Evolutionary conservation across 2,797 vertebrate genomes (phyloP), one percentile per base, ranked within the genome.

Genomic region (Dipus sagitta): DNA sequence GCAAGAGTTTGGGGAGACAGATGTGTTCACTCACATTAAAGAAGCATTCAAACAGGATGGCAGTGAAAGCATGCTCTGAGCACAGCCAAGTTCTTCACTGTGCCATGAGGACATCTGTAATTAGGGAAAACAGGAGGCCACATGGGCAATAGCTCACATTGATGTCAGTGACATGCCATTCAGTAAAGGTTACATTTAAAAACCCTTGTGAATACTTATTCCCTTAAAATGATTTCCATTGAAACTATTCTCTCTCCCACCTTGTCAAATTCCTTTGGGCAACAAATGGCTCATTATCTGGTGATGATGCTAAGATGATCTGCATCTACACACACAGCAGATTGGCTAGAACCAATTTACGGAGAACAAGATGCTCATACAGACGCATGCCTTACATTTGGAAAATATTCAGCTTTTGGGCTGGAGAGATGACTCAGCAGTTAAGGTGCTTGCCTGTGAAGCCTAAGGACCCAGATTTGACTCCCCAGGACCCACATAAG

Each of bases 101-200:
- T 72, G 74, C 14, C 67, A 10, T 3, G 30, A 78, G 91, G 86
- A n/a, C 82, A 67, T 94, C 94, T 88, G 90, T 95, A 88, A 88
- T 95, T 95, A 93, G 92, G 88, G 65, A 71, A 93, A 94, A 78
- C 52, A 92, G 88, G 52, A 96, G 72, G 85, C 86, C 90, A 93
- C 77, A 2, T 91, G 88, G 92, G 94, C 77, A 71, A 23, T 60
- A 81, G 92, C 83, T 94, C 92, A 81, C 26, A 26, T 75, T 90
- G 90, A n/a, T 95, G 81, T 80, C n/a, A 18, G 60, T 93, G 86
- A 82, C 86, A 81, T 89, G 92, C 71, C 83, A 86, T 89, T 94
- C 86, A 92, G 88, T 54, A 95, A 97, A 95, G 95, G 85, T 90
- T 94, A 71, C 79, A 17, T 75, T 96, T 92, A 76, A 90, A 93